Conservation (phyloP, 2,888 invertebrate species). For the Stenchaetothrips biformis region DNA sequence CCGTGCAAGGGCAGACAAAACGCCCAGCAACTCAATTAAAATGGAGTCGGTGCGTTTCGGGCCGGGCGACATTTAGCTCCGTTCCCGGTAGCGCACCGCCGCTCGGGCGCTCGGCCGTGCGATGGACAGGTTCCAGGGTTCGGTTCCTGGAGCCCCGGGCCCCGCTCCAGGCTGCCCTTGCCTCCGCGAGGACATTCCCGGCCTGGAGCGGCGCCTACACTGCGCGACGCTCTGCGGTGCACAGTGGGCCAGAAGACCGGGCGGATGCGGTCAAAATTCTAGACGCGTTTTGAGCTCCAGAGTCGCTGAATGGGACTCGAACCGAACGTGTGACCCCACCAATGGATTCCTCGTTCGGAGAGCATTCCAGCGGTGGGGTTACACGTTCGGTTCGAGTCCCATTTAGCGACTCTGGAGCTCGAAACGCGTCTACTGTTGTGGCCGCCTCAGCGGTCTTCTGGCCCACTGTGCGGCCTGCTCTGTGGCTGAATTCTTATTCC, state of each 20-base stretch:
- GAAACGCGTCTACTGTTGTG: too few relatives aligned
- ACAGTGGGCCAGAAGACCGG: too few relatives aligned
- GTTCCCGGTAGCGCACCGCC: background rate
- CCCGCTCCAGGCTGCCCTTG: background rate
- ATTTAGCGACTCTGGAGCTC: too few relatives aligned
- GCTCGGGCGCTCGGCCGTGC: background rate
- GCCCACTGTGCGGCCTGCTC: too few relatives aligned
- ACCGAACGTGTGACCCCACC: background rate
- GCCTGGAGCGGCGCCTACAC: background rate
- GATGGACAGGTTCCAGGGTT: background rate
- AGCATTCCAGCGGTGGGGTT: too few relatives aligned
- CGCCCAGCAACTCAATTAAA: conserved; percentile 33
- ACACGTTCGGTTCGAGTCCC: too few relatives aligned
- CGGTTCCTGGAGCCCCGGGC: background rate
- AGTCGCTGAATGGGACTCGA: background rate
- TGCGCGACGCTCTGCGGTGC: too few relatives aligned
- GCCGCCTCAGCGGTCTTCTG: too few relatives aligned
- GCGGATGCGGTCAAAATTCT: background rate
- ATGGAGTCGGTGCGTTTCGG: background rate
- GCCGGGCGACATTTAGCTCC: background rate
- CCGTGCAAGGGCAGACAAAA: conserved; percentile 29
- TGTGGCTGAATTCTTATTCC: too few relatives aligned
- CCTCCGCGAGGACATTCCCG: background rate
- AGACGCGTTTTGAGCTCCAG: background rate
- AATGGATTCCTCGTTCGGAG: background rate